Base-by-base conservation (phyloP, 2,113 vertebrate genomes). In the Corythornis cristatus region DNA sequence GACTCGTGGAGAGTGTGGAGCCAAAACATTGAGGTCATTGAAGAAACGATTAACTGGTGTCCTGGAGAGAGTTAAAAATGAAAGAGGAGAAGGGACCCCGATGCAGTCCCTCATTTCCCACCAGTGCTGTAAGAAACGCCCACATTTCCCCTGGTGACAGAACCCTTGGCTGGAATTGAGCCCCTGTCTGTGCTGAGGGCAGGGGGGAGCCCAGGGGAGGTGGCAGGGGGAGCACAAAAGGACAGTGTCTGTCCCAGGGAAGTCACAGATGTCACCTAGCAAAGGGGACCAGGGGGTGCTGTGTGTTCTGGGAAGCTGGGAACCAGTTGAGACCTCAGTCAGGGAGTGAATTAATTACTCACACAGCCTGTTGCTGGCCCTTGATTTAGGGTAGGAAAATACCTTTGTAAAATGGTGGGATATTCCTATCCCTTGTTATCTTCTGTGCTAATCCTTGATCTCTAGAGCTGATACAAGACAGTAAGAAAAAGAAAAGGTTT, bases 1-100 rank as follows among this genome's bases (percentile, higher is more conserved):
- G 95, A 4, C 93, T 89, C 67, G 83, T 37, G 68, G 91, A 40
- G 25, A 26, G 50, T 26, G 26, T 48, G 77, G 65, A 95, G 95
- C 88, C 96, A 96, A 97, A 97, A 94, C 80, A 90, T 5, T 82
- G 94, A 95, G 87, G 74, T 92, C 89, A 94, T 91, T 73, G 14
- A 46, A 97, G 97, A 95, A 67, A 95, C 67, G 93, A 91, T 62
- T 67, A 76, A 92, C 83, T 93, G 95, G 80, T 86, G 65, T 95
- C 94, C 86, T 86, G 93, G 93, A 74, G 88, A 95, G 95, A 96
- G 94, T 53, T 80, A 62, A 71, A 91, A 94, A 60, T 80, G 48
- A 25, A 62, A 96, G 43, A 72, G 53, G 84, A 91, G 22, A 68
- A 33, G 56, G 45, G 78, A 4, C 11, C 28, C 76, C 37, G 58